Percentiles rank a stretch among this genome's conserved stretches.
phyloP scores from a whole-genome alignment of 2,113 vertebrate genomes.

The Zosterops borbonicus region DNA sequence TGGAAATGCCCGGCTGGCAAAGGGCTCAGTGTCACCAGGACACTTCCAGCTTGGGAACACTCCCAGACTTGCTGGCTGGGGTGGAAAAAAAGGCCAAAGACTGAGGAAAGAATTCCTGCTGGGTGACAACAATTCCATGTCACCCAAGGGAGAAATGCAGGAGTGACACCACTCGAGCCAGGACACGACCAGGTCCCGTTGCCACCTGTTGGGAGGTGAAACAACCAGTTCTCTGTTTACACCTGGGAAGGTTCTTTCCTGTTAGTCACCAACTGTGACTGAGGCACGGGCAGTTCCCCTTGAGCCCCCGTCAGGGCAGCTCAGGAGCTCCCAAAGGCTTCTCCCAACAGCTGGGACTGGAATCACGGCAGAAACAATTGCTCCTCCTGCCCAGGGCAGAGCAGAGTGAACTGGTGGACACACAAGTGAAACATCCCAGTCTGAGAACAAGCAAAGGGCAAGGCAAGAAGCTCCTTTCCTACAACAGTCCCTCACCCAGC shows the following conservation, averaged over 20 bases:
- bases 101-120: not conserved
- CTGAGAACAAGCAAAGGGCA: not conserved
- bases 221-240: not conserved
- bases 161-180: not conserved
- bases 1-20: rapidly evolving
- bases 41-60: not conserved
- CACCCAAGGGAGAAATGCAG: not conserved
- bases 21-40: not conserved
- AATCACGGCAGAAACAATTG: not conserved
- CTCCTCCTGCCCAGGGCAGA: not conserved
- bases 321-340: not conserved
- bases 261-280: not conserved
- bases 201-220: not conserved
- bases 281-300: not conserved
- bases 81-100: not conserved
- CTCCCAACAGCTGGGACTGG: not conserved
- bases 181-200: not conserved
- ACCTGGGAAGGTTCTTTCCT: not conserved
- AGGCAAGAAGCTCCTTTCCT: not conserved
- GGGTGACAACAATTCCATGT: not conserved
- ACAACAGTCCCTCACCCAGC: not conserved
- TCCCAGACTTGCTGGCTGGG: not conserved
- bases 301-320: not conserved
- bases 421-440: not conserved
- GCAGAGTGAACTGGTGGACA: not conserved